Percentiles rank a stretch among this genome's conserved stretches.
Evolutionary conservation across 2,113 vertebrate species (phyloP).

Genomic region (Psophia crepitans): DNA sequence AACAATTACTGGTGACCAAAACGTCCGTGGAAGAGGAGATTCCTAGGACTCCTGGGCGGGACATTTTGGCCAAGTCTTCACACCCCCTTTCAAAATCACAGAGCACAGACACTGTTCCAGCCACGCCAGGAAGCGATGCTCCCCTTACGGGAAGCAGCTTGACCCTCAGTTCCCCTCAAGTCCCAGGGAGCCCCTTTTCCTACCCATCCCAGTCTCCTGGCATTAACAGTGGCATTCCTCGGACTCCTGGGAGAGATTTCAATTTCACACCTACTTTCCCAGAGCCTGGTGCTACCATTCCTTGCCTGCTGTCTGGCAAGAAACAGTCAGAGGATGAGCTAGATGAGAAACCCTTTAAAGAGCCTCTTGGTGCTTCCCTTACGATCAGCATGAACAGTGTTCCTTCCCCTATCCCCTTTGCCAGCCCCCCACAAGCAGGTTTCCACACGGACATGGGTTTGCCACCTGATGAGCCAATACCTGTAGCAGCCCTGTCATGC

Average conservation of each 20-base stretch:
- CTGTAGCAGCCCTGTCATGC: constrained; percentile 48
- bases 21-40: constrained; percentile 86
- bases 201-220: constrained; percentile 93
- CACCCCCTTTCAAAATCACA: constrained; percentile 84
- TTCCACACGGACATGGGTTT: constrained; percentile 60
- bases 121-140: constrained; percentile 87
- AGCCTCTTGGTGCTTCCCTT: constrained; percentile 75
- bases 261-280: constrained; percentile 92
- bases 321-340: constrained; percentile 85
- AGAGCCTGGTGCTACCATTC: constrained; percentile 80
- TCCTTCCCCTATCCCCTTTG: constrained; percentile 67
- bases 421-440: constrained; percentile 62
- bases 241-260: constrained; percentile 94
- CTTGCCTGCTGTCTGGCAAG: constrained; percentile 75
- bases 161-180: constrained; percentile 87
- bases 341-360: constrained; percentile 83
- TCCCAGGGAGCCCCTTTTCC: constrained; percentile 92
- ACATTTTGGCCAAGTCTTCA: constrained; percentile 78
- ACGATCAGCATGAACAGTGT: constrained; percentile 69
- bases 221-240: constrained; percentile 87
- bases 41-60: constrained; percentile 89
- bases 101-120: constrained; percentile 88
- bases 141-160: constrained; percentile 87
- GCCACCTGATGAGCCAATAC: constrained; percentile 48
- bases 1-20: constrained; percentile 67